A percentile compares a stretch with the other conserved stretches of the same genome.
Conservation (phyloP, 2,113 vertebrate genomes). For the Pyrgilauda ruficollis region DNA sequence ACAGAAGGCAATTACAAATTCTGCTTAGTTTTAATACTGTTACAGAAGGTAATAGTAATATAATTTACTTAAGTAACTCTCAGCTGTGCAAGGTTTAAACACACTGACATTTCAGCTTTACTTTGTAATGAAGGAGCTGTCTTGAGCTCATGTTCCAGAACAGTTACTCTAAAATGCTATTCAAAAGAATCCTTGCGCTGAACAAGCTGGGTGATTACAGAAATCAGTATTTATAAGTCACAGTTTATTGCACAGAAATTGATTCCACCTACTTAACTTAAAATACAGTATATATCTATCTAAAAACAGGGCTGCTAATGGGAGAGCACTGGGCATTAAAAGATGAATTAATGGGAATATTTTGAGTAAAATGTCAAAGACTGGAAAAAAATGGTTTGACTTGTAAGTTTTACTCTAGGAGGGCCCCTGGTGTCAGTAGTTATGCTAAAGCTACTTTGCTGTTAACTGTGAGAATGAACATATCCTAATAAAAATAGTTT, state of each 20-base stretch:
- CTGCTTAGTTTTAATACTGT: not conserved
- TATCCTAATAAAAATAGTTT: not conserved
- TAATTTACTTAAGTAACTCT: not conserved
- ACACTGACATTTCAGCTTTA: not conserved
- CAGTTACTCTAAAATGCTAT: not conserved
- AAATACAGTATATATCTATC: not conserved
- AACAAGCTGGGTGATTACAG: not conserved
- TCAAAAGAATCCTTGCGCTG: not conserved
- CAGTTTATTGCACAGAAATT: not conserved
- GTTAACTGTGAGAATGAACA: not conserved
- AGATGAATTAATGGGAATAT: not conserved
- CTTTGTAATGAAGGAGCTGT: not conserved
- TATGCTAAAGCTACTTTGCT: not conserved
- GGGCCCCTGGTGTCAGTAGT: constrained; percentile 11
- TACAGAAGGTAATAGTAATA: not conserved
- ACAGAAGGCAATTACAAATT: not conserved
- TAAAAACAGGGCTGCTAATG: not conserved
- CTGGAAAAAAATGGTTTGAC: not conserved
- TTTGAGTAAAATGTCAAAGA: not conserved
- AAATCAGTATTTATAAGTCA: not conserved
- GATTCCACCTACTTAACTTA: not conserved
- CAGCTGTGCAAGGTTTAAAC: not conserved
- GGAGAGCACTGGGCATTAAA: not conserved
- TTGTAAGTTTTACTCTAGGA: not conserved
- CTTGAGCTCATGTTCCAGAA: not conserved